Evolutionary conservation across 1,140 invertebrate genomes (phyloP).

Genomic region (Diachasmimorpha longicaudata): DNA sequence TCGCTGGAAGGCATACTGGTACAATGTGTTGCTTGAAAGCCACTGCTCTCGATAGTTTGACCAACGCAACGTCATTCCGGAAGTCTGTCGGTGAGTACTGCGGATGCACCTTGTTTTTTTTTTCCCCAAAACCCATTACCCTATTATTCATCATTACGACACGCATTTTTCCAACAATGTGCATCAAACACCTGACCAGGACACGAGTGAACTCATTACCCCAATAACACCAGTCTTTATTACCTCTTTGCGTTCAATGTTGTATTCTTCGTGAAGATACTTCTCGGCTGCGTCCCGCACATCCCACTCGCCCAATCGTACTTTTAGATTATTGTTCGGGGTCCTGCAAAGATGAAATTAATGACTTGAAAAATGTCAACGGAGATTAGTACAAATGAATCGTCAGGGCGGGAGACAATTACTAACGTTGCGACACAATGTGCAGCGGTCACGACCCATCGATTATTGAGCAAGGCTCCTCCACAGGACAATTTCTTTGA

Average conservation of each 20-base stretch:
- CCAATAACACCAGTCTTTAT: constrained; percentile 2
- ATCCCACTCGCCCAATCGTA: constrained; percentile 90
- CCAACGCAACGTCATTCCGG: constrained; percentile 86
- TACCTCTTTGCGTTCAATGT: constrained; percentile 87
- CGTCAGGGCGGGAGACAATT: constrained; percentile 16
- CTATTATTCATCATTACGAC: constrained; percentile 12
- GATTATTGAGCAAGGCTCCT: constrained; percentile 85
- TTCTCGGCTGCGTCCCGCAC: constrained; percentile 82
- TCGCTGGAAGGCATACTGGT: constrained; percentile 82
- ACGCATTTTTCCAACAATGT: background rate
- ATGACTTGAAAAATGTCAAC: background rate
- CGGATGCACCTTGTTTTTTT: constrained; percentile 71
- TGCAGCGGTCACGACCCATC: constrained; percentile 89
- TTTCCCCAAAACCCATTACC: background rate
- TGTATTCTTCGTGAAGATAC: constrained; percentile 85
- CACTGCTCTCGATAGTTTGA: constrained; percentile 80
- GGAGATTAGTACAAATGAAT: background rate
- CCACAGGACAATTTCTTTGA: constrained; percentile 91
- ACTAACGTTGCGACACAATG: constrained; percentile 90
- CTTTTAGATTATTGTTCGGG: constrained; percentile 83
- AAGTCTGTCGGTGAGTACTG: constrained; percentile 88
- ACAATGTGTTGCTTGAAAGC: constrained; percentile 88
- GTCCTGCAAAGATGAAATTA: constrained; percentile 65
- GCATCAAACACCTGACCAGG: background rate
- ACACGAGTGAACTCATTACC: background rate